Conservation (phyloP, 2,888 invertebrate species). For the Drosophila melanosoma region DNA sequence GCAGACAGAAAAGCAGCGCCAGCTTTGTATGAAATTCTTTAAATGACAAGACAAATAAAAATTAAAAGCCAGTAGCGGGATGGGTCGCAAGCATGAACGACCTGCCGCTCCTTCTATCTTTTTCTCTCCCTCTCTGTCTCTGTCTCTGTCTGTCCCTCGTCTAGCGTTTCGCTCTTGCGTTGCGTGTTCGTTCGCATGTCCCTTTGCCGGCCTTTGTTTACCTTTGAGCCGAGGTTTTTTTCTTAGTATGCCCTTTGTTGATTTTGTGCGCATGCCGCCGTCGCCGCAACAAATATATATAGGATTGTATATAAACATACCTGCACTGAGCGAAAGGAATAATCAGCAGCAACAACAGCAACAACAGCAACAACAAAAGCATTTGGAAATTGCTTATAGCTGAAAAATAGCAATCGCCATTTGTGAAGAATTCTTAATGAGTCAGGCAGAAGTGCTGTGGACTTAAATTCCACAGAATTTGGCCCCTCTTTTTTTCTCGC, state of each 20-base stretch:
- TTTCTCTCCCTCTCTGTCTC: background rate
- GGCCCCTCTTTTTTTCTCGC: conserved; percentile 5
- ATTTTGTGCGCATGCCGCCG: conserved; percentile 69
- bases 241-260: conserved; percentile 64
- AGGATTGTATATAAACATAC: conserved; percentile 19
- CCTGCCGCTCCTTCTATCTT: background rate
- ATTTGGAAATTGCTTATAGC: background rate
- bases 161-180: background rate
- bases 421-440: background rate
- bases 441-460: background rate
- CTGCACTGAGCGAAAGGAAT: conserved; percentile 42
- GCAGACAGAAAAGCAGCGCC: conserved; percentile 27
- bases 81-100: conserved; percentile 15
- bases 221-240: conserved; percentile 66
- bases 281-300: conserved; percentile 26
- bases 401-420: background rate
- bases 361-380: background rate
- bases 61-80: conserved; percentile 65
- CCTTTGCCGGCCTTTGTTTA: conserved; percentile 76
- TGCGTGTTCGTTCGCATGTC: conserved; percentile 35
- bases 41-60: conserved; percentile 78
- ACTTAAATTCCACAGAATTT: background rate
- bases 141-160: background rate
- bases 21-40: conserved; percentile 60
- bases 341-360: background rate